Base-by-base conservation (phyloP, 53 echinoderm and acorn worm species). In the Paelopatides confundens region DNA sequence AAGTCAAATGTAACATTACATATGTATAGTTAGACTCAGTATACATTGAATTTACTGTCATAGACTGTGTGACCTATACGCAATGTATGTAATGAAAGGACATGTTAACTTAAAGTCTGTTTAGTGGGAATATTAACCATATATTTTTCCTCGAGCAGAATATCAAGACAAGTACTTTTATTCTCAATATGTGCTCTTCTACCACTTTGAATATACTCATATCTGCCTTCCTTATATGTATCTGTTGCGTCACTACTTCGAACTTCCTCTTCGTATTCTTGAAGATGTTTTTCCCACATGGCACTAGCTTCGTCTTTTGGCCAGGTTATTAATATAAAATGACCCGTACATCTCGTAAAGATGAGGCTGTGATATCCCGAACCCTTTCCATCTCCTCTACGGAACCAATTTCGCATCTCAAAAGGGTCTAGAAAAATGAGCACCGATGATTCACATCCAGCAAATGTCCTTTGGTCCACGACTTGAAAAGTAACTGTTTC, bases 291-390 rank as follows among this genome's bases (percentile, higher is more conserved):
- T 8, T 79, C 32, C 79, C 79, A 79, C 58, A 79, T 54, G 13
- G 13, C 15, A 10, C 29, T 2, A 1, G 79, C 58, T 48, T 79
- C 79, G 9, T 54, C 52, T 31, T 79, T 32, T 51, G 79, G 58
- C 79, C 79, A 79, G 11, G 79, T 79, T 2, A 79, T 33, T 31
- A 79, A 51, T 15, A 32, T 79, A 52, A 79, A 79, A 5, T 79
- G 79, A 32, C 79, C 58, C 3, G 79, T 79, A 2, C 79, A 79
- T 51, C 79, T 29, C 3, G 79, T 79, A n/a, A 79, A 79, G 79
- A 79, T 79, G 13, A 79, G 79, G 26, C 79, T 79, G 53, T 79
- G 79, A 13, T 79, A 79, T 31, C 79, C 79, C 2, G 79, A 79
- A 9, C 79, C 79, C 31, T 26, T 79, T 47, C 79, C 79, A 31